Percentiles rank a stretch among this genome's conserved stretches.
Conservation (phyloP, 2,888 invertebrate species). For the Ditula angustiorana region DNA sequence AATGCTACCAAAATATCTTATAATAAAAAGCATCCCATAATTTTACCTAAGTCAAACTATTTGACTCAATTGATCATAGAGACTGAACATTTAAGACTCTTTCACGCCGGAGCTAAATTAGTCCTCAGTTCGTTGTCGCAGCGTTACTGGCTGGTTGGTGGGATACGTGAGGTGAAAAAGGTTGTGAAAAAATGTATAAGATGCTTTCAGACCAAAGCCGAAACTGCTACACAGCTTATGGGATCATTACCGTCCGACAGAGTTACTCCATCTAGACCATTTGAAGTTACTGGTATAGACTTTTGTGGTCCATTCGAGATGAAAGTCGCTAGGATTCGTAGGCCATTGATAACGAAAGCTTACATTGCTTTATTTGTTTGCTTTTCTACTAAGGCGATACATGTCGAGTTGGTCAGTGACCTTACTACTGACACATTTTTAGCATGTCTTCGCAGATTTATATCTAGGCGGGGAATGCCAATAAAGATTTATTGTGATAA, state of each 20-base stretch:
- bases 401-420: too few relatives aligned
- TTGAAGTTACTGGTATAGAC: too few relatives aligned
- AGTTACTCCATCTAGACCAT: too few relatives aligned
- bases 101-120: not conserved
- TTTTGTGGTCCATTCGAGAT: too few relatives aligned
- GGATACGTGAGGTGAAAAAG: not conserved
- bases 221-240: too few relatives aligned
- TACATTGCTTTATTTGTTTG: too few relatives aligned
- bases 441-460: constrained; percentile 4
- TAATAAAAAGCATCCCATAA: not conserved
- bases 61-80: not conserved
- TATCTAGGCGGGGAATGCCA: constrained; percentile 2
- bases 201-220: too few relatives aligned
- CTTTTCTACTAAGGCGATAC: too few relatives aligned
- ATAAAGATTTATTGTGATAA: constrained; percentile 7
- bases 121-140: not conserved
- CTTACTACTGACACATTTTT: too few relatives aligned
- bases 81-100: not conserved
- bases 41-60: not conserved
- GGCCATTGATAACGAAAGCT: too few relatives aligned
- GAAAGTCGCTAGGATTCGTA: too few relatives aligned
- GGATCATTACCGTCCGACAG: too few relatives aligned
- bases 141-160: not conserved
- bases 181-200: not conserved
- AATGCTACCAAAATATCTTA: not conserved